phyloP scores from a whole-genome alignment of 2,797 vertebrate genomes.

The Enteromius unitaeniatus region DNA sequence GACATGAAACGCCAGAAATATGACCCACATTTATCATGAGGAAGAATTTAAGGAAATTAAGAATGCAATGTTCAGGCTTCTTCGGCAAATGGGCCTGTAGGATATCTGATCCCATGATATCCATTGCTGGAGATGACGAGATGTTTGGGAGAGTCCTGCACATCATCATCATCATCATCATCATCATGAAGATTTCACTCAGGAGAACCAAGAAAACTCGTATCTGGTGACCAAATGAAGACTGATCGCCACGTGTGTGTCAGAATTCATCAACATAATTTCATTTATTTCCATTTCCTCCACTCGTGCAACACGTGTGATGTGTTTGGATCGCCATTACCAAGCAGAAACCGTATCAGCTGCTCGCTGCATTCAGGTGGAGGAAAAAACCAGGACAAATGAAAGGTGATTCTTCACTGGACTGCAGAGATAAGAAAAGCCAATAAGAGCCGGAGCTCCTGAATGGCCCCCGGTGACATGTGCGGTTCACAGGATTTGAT shows the following conservation, averaged over 20 bases:
- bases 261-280: conserved; percentile 14
- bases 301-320: neutral
- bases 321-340: neutral
- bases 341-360: conserved; percentile 29
- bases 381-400: conserved; percentile 73
- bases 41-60: conserved; percentile 39
- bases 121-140: conserved; percentile 8
- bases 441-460: conserved; percentile 80
- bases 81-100: conserved; percentile 17
- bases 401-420: conserved; percentile 79
- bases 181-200: conserved; percentile 31
- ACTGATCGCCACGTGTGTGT: conserved; percentile 1
- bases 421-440: conserved; percentile 78
- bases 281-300: conserved; percentile 27
- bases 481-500: conserved; percentile 81
- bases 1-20: conserved; percentile 25
- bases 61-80: conserved; percentile 25
- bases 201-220: conserved; percentile 16
- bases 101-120: conserved; percentile 37
- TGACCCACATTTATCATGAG: conserved; percentile 43
- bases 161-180: conserved; percentile 32
- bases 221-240: conserved; percentile 38
- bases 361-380: conserved; percentile 65
- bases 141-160: conserved; percentile 8
- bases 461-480: conserved; percentile 82